Evolutionary conservation across 1,140 invertebrate genomes (phyloP).

Genomic region (Grapholita molesta): DNA sequence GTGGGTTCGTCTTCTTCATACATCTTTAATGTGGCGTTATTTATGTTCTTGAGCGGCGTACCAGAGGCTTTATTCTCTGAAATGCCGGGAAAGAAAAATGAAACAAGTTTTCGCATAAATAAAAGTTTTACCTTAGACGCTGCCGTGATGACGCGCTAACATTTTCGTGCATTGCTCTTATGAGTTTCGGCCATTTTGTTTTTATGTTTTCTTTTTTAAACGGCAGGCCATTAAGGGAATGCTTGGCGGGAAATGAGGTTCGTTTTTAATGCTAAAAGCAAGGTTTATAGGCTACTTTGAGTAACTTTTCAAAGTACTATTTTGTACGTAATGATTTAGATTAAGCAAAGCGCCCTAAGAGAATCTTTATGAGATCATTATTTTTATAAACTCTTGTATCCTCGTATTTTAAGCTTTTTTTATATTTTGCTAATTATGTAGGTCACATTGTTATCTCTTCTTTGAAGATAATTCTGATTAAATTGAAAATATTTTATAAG

Average conservation of each 20-base stretch:
- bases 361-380: background rate
- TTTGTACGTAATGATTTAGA: background rate
- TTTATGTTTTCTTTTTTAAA: conserved; percentile 18
- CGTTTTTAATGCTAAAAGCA: conserved; percentile 15
- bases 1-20: conserved; percentile 43
- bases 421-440: too few species aligned
- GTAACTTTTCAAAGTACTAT: conserved; percentile 12
- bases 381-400: background rate
- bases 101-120: conserved; percentile 65
- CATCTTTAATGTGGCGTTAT: conserved; percentile 54
- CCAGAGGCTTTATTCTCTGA: conserved; percentile 43
- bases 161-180: conserved; percentile 36
- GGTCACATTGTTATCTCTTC: background rate
- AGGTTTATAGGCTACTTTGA: conserved; percentile 12
- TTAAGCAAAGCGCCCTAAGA: background rate
- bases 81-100: conserved; percentile 59
- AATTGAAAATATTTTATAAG: too few species aligned
- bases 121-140: conserved; percentile 48
- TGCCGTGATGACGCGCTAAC: conserved; percentile 44
- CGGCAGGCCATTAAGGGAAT: conserved; percentile 12
- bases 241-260: conserved; percentile 13
- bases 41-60: conserved; percentile 38
- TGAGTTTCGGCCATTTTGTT: conserved; percentile 18
- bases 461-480: too few species aligned
- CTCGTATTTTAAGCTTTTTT: too few species aligned